Evolutionary conservation across 2,113 vertebrate species (phyloP), one percentile per base, ranked within the genome.

Genomic region (Ceuthmochares aereus): DNA sequence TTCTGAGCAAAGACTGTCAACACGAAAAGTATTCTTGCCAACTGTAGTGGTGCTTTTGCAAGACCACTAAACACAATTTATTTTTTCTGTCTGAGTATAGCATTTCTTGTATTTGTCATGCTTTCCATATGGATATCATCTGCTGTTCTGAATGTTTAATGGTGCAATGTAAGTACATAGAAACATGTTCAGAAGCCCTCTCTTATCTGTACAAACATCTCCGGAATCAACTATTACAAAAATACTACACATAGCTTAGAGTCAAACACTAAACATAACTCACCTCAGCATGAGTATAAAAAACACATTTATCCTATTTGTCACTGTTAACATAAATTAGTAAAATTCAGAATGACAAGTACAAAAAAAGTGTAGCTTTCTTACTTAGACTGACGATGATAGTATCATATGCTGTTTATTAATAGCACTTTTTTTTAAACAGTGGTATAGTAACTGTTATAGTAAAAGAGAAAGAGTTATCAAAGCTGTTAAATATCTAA

Each of bases 81-180:
- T 91, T 93, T 93, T 94, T 77, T 81, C 56, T 55, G 29, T 63
- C 73, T 26, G 52, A 95, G 90, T 89, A 88, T 77, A 91, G 43
- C 26, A 68, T 95, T 95, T 84, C 56, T 93, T 91, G 37, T 84
- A 59, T 87, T 91, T 94, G 83, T 84, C 52, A 67, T 72, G 59
- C 47, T 91, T 95, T 74, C 94, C 95, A 94, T 97, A 95, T 95
- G 93, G 93, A 63, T 92, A 84, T 95, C 91, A 92, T 95, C 89
- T 95, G 94, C 84, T 93, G 42, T 82, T 96, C 86, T 75, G 83
- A 81, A 91, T 78, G 47, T 43, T 87, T 95, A 78, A 75, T 68
- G 34, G 47, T 64, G 60, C 20, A 81, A 43, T 43, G 3, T 40
- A 95, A 89, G 81, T 56, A 56, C 62, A 70, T 11, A 89, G 63